phyloP scores from a whole-genome alignment of 2,797 vertebrate species.

The Delichon dasypus region DNA sequence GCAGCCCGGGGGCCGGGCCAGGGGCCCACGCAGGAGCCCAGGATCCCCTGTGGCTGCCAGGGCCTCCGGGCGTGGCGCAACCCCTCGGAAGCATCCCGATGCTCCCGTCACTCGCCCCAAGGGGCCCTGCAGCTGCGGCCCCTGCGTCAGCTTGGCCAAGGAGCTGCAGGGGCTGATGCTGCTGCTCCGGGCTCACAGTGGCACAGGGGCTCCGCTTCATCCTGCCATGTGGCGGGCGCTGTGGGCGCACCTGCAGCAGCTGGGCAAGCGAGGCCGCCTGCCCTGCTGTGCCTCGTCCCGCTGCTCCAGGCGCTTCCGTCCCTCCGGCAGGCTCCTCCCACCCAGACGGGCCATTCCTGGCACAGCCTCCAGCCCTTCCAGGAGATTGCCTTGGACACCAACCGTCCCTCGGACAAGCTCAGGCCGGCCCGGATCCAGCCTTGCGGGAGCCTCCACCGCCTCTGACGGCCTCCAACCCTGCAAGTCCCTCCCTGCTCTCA shows the following conservation, averaged over 20 bases:
- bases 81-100: accelerated
- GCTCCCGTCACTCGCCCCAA: neutral
- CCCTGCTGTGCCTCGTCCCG: neutral
- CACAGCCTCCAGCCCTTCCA: neutral
- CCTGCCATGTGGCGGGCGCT: neutral
- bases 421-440: neutral
- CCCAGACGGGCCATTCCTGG: neutral
- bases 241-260: neutral
- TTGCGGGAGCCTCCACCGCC: neutral
- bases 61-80: accelerated
- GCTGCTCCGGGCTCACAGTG: neutral
- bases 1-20: neutral
- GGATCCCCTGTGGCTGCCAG: neutral
- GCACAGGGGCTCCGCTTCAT: accelerated
- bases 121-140: neutral
- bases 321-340: neutral
- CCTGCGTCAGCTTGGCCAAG: neutral
- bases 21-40: neutral
- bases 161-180: neutral
- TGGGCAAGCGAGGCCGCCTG: neutral
- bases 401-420: neutral
- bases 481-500: neutral
- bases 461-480: neutral
- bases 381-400: accelerated
- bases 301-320: neutral